Conservation (phyloP, 2,888 invertebrate genomes). For the Conops quadrifasciatus region DNA sequence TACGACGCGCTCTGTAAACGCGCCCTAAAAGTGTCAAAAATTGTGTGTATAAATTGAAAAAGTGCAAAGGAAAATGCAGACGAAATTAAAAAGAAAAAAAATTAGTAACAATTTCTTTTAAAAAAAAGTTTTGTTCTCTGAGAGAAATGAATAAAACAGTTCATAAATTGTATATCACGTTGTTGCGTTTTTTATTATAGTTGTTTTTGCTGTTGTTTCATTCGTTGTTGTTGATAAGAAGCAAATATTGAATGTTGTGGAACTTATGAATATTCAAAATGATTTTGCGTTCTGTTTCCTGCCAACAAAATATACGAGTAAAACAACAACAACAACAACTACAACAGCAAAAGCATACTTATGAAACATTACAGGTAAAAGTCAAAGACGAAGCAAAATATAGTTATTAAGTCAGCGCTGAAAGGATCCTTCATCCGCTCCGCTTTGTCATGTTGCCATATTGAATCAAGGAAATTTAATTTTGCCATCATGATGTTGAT, state of each 20-base stretch:
- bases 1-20: no score
- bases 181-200: no score
- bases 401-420: neutral
- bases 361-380: neutral
- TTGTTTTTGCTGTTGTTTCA: no score
- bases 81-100: no score
- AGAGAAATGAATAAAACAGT: no score
- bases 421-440: neutral
- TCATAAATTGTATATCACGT: no score
- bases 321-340: neutral
- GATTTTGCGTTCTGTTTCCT: neutral
- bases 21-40: no score
- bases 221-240: no score
- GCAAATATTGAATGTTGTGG: neutral
- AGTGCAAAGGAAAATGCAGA: no score
- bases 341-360: neutral
- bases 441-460: neutral
- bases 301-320: neutral
- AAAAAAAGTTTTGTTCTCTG: no score
- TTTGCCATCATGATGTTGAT: neutral
- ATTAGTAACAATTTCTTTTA: no score
- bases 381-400: neutral
- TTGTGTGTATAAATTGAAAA: no score
- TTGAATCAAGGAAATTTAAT: constrained; percentile 2
- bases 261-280: neutral